Evolutionary conservation across 2,888 invertebrate species (phyloP).

Genomic region (Cremastinae sp.): DNA sequence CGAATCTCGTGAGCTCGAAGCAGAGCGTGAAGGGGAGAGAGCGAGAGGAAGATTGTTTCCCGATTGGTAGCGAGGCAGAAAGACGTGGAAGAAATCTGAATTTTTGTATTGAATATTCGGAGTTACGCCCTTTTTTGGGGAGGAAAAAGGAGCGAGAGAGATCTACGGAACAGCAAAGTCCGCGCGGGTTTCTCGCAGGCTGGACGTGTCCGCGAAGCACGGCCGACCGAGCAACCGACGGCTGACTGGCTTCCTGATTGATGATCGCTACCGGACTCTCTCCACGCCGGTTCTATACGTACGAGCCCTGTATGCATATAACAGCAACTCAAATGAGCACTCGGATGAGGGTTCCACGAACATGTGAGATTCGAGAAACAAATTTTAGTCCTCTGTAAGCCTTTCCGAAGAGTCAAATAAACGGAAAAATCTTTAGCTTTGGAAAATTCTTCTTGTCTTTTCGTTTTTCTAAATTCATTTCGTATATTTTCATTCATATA

Average conservation of each 20-base stretch:
- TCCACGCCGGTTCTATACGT: slow-evolving; percentile 72
- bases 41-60: slow-evolving; percentile 70
- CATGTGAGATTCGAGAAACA: slow-evolving; percentile 7
- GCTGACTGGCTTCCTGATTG: slow-evolving; percentile 77
- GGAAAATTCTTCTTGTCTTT: slow-evolving; percentile 56
- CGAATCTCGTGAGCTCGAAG: slow-evolving; percentile 69
- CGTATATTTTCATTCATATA: slow-evolving; percentile 14
- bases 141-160: slow-evolving; percentile 71
- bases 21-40: slow-evolving; percentile 58
- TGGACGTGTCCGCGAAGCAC: slow-evolving; percentile 70
- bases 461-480: no score
- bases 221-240: slow-evolving; percentile 75
- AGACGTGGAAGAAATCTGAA: slow-evolving; percentile 49
- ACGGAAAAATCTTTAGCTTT: no score
- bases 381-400: slow-evolving; percentile 48
- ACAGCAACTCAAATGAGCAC: slow-evolving; percentile 34
- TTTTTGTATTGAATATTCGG: slow-evolving; percentile 53
- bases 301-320: slow-evolving; percentile 64
- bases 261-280: slow-evolving; percentile 79
- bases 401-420: slow-evolving; percentile 43
- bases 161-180: slow-evolving; percentile 67
- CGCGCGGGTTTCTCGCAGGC: slow-evolving; percentile 59
- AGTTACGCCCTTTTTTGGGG: slow-evolving; percentile 24
- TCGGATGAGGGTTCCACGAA: slow-evolving; percentile 36
- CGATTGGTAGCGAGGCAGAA: slow-evolving; percentile 14